Base-by-base conservation (phyloP, 1,140 invertebrate species). In the Papilio polytes region DNA sequence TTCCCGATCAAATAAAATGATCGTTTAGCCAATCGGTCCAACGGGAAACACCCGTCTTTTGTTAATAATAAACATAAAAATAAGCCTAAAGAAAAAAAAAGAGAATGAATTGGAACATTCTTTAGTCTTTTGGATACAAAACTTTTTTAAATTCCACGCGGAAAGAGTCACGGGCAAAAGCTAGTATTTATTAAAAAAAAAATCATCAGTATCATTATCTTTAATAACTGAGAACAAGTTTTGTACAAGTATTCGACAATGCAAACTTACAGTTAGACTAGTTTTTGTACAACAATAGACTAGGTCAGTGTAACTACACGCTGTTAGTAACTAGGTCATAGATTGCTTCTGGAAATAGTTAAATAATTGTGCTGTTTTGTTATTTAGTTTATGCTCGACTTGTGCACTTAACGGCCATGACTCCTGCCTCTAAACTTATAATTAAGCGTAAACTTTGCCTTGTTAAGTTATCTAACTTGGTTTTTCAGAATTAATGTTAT, bases 371-470 rank as follows among this genome's bases (percentile, higher is more conserved):
- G 6, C 26, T 31, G 12, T 31, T 70, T 70, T 31, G 63, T 70
- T 63, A 63, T 63, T 63, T 15, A 70, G 12, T 70, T 70, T 70
- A 70, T 70, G 26, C 63, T 70, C 63, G 63, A 70, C 26, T 70
- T 63, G 59, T 9, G 20, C 26, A 70, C 3, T 36, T 36, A 70
- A 3, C 63, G 63, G 26, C 63, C 63, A 31, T 70, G 63, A 70
- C 63, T 70, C 12, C 22, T 70, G 26, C 63, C 10, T 70, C 63
- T 70, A 70, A 31, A 31, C 59, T 63, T 63, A 22, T 26, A 70
- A 70, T 70, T 70, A 70, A 70, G 63, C 26, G 26, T 31, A 36
- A 70, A 70, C 63, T 70, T 70, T 70, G 63, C 63, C 63, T 18
- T 70, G 22, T 13, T 18, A 1, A 18, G 13, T 70, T 70, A 22